Percentiles rank a stretch among this genome's conserved stretches.
Conservation (phyloP, 2,888 invertebrate species). For the Pterostichus niger region DNA sequence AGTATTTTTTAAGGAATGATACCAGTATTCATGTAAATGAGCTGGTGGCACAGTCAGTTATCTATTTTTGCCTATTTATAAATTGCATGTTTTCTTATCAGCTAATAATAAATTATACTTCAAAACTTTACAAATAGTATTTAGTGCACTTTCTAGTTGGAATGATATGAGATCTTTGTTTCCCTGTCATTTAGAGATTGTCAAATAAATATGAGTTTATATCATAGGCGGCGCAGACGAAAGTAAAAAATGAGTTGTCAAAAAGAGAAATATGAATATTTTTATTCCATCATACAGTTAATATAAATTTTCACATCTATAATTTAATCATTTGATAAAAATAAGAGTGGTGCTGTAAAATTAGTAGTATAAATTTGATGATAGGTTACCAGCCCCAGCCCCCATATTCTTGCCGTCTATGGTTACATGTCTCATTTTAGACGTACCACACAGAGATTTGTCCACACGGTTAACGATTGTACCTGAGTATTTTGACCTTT, state of each 20-base stretch:
- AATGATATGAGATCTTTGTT: conserved; percentile 35
- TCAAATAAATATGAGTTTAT: conserved; percentile 34
- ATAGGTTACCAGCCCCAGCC: conserved; percentile 16
- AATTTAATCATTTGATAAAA: conserved; percentile 4
- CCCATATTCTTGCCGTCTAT: conserved; percentile 55
- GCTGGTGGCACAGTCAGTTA: conserved; percentile 38
- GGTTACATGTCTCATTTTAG: conserved; percentile 60
- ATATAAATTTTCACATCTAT: conserved; percentile 6
- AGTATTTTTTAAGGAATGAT: conserved; percentile 20
- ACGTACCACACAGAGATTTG: conserved; percentile 63
- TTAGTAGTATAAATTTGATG: conserved; percentile 3
- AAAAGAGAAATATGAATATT: conserved; percentile 22
- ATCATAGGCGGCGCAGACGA: conserved; percentile 22
- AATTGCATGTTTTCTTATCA: conserved; percentile 26
- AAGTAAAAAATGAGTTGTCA: conserved; percentile 22
- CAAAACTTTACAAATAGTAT: conserved; percentile 6
- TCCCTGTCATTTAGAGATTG: conserved; percentile 41
- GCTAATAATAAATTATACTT: conserved; percentile 15
- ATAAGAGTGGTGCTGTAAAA: conserved; percentile 12
- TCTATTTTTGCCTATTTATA: conserved; percentile 19
- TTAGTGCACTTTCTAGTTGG: conserved; percentile 48
- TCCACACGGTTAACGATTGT: conserved; percentile 63
- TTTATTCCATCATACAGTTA: conserved; percentile 5
- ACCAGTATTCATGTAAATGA: conserved; percentile 37
- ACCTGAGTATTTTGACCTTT: conserved; percentile 67